Conservation (phyloP, 2,888 invertebrate genomes). For the Diarsia mendica region DNA sequence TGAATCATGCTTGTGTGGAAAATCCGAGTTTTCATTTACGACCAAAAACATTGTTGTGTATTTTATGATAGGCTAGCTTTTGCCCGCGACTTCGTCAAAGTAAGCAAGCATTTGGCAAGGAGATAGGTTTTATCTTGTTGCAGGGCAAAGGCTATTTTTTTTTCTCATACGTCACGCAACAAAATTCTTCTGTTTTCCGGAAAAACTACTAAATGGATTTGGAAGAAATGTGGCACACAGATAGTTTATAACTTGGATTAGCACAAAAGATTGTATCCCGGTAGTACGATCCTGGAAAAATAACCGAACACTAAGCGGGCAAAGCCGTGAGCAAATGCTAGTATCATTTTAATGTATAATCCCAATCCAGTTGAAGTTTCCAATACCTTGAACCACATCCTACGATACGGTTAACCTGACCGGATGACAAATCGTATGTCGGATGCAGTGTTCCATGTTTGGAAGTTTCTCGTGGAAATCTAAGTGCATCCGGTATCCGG, state of each 20-base stretch:
- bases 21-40: background rate
- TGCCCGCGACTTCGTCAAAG: no score
- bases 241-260: no score
- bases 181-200: no score
- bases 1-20: background rate
- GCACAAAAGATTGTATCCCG: no score
- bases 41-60: background rate
- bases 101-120: no score
- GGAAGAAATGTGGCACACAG: background rate
- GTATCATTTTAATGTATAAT: background rate
- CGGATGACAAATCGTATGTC: background rate
- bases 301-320: background rate
- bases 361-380: background rate
- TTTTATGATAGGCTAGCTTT: background rate
- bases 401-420: background rate
- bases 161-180: no score
- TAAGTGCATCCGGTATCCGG: slow-evolving; percentile 22
- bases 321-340: background rate
- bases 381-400: background rate
- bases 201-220: background rate
- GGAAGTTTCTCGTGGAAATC: slow-evolving; percentile 9
- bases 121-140: no score
- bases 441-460: slow-evolving; percentile 4
- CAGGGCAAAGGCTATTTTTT: no score
- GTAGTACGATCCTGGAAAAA: background rate